These are phyloP conservation scores for Margarornis squamiger DNA, from an alignment of 2,797 vertebrate genomes.

Conservation along the genomic window DNA sequence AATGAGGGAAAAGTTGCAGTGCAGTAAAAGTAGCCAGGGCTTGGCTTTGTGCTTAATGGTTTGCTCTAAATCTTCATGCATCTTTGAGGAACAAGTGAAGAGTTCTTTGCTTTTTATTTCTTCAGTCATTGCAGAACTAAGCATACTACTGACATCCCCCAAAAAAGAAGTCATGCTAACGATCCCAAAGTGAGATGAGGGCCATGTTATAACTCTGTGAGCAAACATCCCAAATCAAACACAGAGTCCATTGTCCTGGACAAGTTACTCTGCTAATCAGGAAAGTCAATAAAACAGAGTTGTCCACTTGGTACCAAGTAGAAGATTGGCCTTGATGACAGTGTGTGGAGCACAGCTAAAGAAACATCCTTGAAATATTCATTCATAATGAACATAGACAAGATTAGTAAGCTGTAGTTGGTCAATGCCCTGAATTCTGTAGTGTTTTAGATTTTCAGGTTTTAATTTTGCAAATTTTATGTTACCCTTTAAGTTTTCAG, in stretches of 20 bases:
- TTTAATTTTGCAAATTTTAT: background rate
- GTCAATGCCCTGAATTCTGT: background rate
- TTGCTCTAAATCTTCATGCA: background rate
- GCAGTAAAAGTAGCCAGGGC: background rate
- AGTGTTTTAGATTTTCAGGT: background rate
- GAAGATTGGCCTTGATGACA: background rate
- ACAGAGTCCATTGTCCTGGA: rapidly evolving
- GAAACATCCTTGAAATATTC: background rate
- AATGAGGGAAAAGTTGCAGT: background rate
- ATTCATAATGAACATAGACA: background rate
- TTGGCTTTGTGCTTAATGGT: background rate
- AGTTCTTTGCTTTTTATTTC: background rate
- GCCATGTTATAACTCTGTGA: background rate
- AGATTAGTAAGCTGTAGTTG: background rate
- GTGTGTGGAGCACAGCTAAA: background rate
- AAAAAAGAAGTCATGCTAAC: background rate
- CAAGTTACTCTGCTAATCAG: background rate
- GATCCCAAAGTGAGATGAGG: background rate
- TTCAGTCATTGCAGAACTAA: background rate
- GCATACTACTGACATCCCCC: background rate
- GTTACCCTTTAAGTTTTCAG: background rate
- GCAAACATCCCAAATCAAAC: background rate
- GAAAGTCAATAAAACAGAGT: background rate
- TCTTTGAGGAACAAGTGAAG: background rate
- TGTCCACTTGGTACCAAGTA: background rate